These are phyloP conservation scores for Ormyrus thymus DNA, from an alignment of 2,888 invertebrate species.

Conservation along the genomic window DNA sequence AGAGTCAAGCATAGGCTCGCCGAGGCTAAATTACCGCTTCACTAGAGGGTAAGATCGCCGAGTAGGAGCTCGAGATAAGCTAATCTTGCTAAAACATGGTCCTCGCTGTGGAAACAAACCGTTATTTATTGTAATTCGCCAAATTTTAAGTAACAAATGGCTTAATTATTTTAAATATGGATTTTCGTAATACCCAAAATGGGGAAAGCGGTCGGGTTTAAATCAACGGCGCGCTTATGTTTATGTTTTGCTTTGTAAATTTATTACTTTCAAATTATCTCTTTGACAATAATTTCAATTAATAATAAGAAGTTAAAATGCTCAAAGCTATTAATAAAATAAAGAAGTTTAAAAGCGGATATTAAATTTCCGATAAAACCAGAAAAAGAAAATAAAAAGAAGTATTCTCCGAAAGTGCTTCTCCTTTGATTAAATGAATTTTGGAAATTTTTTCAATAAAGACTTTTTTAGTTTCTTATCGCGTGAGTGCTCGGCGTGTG, in stretches of 20 bases:
- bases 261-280: too few species aligned
- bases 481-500: constrained; percentile 54
- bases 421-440: constrained; percentile 13
- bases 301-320: too few species aligned
- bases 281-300: too few species aligned
- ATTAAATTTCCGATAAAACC: too few species aligned
- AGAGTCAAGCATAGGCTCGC: neutral
- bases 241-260: too few species aligned
- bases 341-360: too few species aligned
- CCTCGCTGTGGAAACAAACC: neutral
- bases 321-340: too few species aligned
- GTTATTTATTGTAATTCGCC: too few species aligned
- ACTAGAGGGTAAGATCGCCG: neutral
- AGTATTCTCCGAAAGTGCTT: neutral
- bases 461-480: constrained; percentile 59
- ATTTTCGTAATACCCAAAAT: neutral
- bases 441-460: constrained; percentile 49
- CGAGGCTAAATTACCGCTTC: constrained; percentile 30
- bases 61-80: neutral
- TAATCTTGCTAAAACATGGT: too few species aligned
- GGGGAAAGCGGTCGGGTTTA: too few species aligned
- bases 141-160: neutral
- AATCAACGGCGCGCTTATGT: too few species aligned
- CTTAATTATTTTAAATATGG: constrained; percentile 1
- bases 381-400: too few species aligned